These are phyloP conservation scores for Brachionus rotundiformis DNA, from an alignment of 1,140 invertebrate genomes.

Conservation along the genomic window DNA sequence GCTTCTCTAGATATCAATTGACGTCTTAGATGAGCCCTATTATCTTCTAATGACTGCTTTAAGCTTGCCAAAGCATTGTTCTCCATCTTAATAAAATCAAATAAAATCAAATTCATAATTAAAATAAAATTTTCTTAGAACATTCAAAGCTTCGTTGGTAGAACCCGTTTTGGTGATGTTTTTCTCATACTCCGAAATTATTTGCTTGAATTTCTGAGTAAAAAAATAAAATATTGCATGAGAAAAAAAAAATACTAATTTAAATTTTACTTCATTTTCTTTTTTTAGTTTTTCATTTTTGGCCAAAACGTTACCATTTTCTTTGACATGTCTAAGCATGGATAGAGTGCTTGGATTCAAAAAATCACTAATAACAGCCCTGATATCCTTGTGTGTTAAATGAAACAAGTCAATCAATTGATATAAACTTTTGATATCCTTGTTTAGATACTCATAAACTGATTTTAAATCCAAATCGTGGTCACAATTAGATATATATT, in stretches of 20 bases:
- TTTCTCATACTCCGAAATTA: slow-evolving; percentile 25
- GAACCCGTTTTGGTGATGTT: not conserved
- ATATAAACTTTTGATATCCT: slow-evolving; percentile 11
- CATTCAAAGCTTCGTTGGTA: slow-evolving; percentile 32
- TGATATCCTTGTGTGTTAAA: slow-evolving; percentile 11
- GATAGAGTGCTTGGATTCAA: not conserved
- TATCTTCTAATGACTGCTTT: slow-evolving; percentile 61
- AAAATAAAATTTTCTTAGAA: not conserved
- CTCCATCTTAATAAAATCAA: slow-evolving; percentile 54
- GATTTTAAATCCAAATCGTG: not conserved
- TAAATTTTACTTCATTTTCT: slow-evolving; percentile 34
- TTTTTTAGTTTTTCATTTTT: not conserved
- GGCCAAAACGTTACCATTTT: slow-evolving; percentile 3
- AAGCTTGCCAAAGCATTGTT: slow-evolving; percentile 57
- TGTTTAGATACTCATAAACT: slow-evolving; percentile 5
- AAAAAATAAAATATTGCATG: not conserved
- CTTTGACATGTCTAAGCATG: not conserved
- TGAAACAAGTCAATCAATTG: slow-evolving; percentile 43
- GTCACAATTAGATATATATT: not conserved
- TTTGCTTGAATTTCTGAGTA: slow-evolving; percentile 22
- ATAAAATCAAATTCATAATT: not conserved
- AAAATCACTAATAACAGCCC: not conserved
- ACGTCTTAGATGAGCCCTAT: slow-evolving; percentile 62
- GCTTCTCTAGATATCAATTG: slow-evolving; percentile 62
- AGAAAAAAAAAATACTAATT: slow-evolving; percentile 1